Evolutionary conservation across 2,113 vertebrate genomes (phyloP), one percentile per base, ranked within the genome.

Genomic region (Prinia subflava): DNA sequence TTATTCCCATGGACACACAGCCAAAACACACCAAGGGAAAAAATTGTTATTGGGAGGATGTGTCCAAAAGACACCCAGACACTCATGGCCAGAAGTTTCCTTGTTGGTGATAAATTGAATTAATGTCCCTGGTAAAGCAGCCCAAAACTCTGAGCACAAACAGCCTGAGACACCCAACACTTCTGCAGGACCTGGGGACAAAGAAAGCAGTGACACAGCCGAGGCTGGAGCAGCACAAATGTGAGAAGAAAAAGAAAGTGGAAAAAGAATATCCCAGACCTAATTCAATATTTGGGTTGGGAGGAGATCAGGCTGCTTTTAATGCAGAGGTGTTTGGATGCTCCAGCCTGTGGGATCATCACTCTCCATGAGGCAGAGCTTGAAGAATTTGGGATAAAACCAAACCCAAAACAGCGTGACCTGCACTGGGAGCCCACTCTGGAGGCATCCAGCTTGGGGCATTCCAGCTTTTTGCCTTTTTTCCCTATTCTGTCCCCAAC

Each of bases 251-350:
- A 90, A 96, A 78, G 22, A n/a, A 50, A 31, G 35, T 57, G 87
- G 88, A 50, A 93, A 91, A 90, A 85, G 33, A 56, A 80, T 60
- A 71, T 64, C 70, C 33, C 59, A 57, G 27, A 50, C 35, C 33
- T 94, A 92, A 83, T 81, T 90, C 71, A 94, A 56, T 97, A 95
- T 97, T 97, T 96, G 78, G 52, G 68, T 37, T 96, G 90, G 91
- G 96, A 97, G 93, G 89, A 83, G 94, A 95, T 96, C 89, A 88
- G 95, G 84, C 46, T 87, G 52, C 92, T 90, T 96, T 92, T 89
- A 95, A 89, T 60, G 73, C 92, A 65, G 86, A 89, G 79, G 16
- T 64, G 89, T 95, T 95, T 96, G 94, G 84, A 49, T 87, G n/a
- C 69, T 56, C 77, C 9, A 57, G 64, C 90, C 80, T 52, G 73